phyloP scores from a whole-genome alignment of 2,797 vertebrate species.

The Phalanger gymnotis region DNA sequence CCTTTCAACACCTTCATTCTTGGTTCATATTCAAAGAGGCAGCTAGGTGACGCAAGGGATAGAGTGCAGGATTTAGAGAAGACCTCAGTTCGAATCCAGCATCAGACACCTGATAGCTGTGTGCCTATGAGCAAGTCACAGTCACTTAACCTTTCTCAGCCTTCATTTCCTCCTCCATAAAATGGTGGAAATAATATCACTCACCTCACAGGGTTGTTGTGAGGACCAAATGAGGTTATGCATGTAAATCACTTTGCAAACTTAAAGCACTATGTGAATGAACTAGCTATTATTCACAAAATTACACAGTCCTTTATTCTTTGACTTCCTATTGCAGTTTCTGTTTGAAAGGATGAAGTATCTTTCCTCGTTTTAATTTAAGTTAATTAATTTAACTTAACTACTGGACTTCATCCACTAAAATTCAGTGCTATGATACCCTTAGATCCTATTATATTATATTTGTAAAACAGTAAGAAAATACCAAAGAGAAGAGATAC shows the following conservation, averaged over 20 bases:
- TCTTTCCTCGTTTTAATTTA: constrained; percentile 8
- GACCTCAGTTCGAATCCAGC: background rate
- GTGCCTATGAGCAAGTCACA: background rate
- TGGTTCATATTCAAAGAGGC: background rate
- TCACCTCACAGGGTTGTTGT: background rate
- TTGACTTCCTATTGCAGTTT: background rate
- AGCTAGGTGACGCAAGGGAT: background rate
- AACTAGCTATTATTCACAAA: background rate
- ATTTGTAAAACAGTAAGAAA: background rate
- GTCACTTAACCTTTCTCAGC: background rate
- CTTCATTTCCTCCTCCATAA: background rate
- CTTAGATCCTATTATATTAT: background rate
- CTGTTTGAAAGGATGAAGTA: constrained; percentile 25
- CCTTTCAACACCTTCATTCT: background rate
- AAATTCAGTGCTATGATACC: background rate
- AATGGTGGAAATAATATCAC: background rate
- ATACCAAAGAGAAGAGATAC: background rate
- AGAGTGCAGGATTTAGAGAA: background rate
- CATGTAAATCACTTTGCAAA: background rate
- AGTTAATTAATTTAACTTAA: background rate
- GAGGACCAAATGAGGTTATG: background rate
- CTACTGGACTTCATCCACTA: background rate
- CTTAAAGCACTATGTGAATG: constrained; percentile 15
- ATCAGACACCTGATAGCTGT: background rate
- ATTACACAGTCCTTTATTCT: background rate